Evolutionary conservation across 2,797 vertebrate species (phyloP).

Genomic region (Sebastes reedi): DNA sequence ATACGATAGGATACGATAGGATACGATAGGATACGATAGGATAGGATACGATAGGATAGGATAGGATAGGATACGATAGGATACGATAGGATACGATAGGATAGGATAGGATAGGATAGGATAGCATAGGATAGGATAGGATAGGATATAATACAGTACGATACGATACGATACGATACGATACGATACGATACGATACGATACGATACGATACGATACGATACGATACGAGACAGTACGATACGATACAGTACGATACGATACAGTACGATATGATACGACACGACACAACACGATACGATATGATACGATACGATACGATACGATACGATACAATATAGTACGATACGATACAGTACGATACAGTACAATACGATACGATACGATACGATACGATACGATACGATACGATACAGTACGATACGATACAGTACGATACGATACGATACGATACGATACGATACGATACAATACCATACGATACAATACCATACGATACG

Average conservation of each 20-base stretch:
- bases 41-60: accelerated
- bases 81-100: no score
- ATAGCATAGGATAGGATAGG: no score
- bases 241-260: accelerated
- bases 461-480: accelerated
- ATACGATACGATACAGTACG: no score
- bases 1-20: no score
- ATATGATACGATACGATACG: accelerated
- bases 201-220: accelerated
- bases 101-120: accelerated
- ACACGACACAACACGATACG: accelerated
- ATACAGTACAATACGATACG: accelerated
- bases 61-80: no score
- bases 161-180: no score
- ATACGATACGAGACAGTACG: no score
- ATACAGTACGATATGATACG: no score
- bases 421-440: accelerated
- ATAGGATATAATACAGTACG: no score
- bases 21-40: accelerated
- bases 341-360: accelerated
- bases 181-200: accelerated
- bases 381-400: no score
- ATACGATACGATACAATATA: accelerated
- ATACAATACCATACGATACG: accelerated
- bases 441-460: accelerated